Percentiles rank a stretch among this genome's conserved stretches.
phyloP scores from a whole-genome alignment of 2,113 vertebrate genomes.

The Craseonycteris thonglongyai region DNA sequence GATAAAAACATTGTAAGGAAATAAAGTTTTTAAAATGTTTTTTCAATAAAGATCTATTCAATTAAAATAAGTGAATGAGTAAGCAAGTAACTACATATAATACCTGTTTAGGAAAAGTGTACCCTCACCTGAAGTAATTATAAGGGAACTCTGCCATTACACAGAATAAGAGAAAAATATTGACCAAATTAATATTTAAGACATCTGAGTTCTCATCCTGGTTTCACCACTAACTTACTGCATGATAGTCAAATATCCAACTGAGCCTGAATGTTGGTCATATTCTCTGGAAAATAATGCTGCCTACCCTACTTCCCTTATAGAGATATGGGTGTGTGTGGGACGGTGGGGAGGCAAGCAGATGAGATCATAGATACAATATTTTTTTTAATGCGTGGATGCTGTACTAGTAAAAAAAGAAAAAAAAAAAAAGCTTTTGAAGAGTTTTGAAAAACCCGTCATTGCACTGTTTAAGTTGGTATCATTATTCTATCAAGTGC shows the following conservation, averaged over 20 bases:
- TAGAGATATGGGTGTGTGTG: background rate
- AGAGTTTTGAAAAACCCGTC: background rate
- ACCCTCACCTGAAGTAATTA: background rate
- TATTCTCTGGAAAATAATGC: conserved; percentile 6
- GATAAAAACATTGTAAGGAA: background rate
- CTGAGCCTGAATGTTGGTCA: background rate
- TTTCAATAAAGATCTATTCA: too few species aligned
- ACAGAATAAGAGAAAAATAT: background rate
- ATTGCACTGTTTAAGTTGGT: background rate
- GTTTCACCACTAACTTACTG: background rate
- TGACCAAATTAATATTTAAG: background rate
- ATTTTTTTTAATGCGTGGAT: background rate
- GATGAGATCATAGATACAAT: background rate
- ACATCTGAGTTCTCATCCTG: background rate
- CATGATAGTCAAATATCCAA: conserved; percentile 1
- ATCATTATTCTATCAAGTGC: background rate
- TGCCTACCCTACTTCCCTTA: background rate
- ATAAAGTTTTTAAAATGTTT: too few species aligned
- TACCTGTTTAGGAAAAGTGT: background rate
- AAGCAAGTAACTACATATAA: background rate
- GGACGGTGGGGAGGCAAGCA: background rate
- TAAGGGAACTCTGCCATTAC: background rate
- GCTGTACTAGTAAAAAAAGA: background rate
- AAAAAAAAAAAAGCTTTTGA: background rate
- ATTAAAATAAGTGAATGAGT: background rate